Evolutionary conservation across 2,888 invertebrate species (phyloP), one percentile per base, ranked within the genome.

Genomic region (Leptinotarsa juncta): DNA sequence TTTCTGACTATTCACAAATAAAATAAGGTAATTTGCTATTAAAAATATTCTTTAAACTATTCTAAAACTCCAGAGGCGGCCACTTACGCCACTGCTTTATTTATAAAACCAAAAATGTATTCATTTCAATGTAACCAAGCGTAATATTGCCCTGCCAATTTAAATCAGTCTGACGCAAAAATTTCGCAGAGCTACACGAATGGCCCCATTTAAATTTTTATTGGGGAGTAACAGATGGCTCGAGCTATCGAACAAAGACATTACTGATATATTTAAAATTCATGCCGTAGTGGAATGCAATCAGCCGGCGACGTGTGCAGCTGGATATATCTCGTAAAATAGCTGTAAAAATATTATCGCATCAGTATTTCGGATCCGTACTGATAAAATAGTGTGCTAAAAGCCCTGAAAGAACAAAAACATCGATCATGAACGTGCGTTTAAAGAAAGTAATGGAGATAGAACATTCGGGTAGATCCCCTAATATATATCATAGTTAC

Each of bases 341-440:
- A 71, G 78, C 79, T 77, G 81, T 83, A 81, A 82, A 81, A 82
- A 81, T 83, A 83, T 83, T 82, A 82, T 83, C 81, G 79, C 78
- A 72, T 77, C 78, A 75, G 81, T 81, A 79, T 80, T 81, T 72
- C 71, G 75, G 75, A 74, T 74, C 76, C 76, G 78, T 65, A 75
- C 71, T 71, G 73, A 73, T 78, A 73, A 79, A 81, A 81, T 80
- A 74, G 78, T 75, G 74, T 77, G 77, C 73, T 78, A 80, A 78
- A 77, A 80, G 78, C 77, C 71, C 75, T 71, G 76, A 57, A 65
- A 74, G 77, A 79, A 77, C 77, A 81, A 80, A 79, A 81, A 79
- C 79, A 81, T 79, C 76, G 78, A 79, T 62, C 62, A 62, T 62
- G 62, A 42, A 62, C 62, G 32, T 62, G 26, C 62, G 5, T 32